Evolutionary conservation across 92 coral and sea anemone species (phyloP), one percentile per base, ranked within the genome.

Genomic region (Desmophyllum pertusum): DNA sequence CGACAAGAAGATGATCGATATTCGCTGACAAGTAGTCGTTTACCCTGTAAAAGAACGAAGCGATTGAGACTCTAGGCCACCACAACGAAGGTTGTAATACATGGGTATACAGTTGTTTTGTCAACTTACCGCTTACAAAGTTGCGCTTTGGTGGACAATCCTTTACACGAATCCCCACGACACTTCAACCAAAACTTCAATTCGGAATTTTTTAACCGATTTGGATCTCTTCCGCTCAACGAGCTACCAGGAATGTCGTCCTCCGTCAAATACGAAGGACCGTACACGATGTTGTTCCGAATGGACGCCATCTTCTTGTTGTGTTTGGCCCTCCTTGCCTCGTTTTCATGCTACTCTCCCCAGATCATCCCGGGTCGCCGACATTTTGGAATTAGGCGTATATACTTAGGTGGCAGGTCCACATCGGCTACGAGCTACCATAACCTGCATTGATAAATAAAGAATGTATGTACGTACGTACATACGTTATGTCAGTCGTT

Each of bases 201-300:
- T 35, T 88, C 84, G 27, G 57, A 21, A 68, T 87, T 87, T 40
- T 73, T 81, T 41, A 87, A 68, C 52, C 78, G 9, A 70, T 31
- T 59, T 17, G 82, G 91, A 31, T 83, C 45, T 30, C 82, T 83
- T 77, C 88, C 88, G 30, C 83, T 76, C 65, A 83, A 40, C 6
- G 84, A 63, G 40, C 85, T 83, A 3, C 85, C 88, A 40, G 91
- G 91, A 68, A 83, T 84, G 70, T 77, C 91, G 9, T 83, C 85
- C 42, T 88, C 91, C 6, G 73, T 51, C 15, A 88, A 63, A 27
- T 69, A 83, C 36, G 75, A 84, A 25, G 88, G 88, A 52, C 85
- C 82, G 41, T 35, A 87, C 25, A 75, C 91, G 29, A 67, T 17
- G 10, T 45, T 53, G 39, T 75, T 15, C 5, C 30, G 59, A 67